Percentiles rank a stretch among this genome's conserved stretches.
Evolutionary conservation across 2,888 invertebrate genomes (phyloP).

Genomic region (Alloscopus bannaensis): DNA sequence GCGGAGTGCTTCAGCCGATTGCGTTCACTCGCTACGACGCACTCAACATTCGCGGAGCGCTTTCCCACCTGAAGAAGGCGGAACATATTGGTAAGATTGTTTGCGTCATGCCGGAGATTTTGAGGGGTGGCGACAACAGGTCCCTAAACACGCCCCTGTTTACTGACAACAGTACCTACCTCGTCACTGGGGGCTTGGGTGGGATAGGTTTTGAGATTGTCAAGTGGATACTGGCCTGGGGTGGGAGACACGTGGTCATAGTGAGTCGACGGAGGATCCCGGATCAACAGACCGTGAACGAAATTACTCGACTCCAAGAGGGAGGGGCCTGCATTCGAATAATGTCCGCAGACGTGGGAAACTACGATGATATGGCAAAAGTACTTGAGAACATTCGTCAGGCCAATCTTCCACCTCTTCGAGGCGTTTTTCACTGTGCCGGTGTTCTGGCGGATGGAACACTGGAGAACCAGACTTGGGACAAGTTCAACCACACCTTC

Average conservation of each 20-base stretch:
- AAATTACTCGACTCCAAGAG: conserved; percentile 16
- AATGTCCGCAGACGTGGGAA: conserved; percentile 44
- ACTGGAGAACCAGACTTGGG: conserved; percentile 57
- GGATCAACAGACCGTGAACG: neutral
- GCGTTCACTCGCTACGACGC: conserved; percentile 52
- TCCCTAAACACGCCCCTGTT: conserved; percentile 4
- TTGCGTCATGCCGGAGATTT: conserved; percentile 30
- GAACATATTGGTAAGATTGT: conserved; percentile 61
- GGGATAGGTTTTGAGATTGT: conserved; percentile 58
- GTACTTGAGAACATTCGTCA: conserved; percentile 32
- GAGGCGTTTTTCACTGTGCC: conserved; percentile 61
- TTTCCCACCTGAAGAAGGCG: conserved; percentile 49
- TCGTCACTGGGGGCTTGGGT: conserved; percentile 40
- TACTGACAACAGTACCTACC: conserved; percentile 29
- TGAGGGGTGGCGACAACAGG: neutral
- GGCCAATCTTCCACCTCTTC: conserved; percentile 30
- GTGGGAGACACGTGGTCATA: conserved; percentile 52
- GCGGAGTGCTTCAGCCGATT: conserved; percentile 20
- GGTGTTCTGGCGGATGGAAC: conserved; percentile 45
- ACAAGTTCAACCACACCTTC: conserved; percentile 29
- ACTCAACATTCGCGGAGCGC: conserved; percentile 40
- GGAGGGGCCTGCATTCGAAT: conserved; percentile 12
- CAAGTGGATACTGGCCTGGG: conserved; percentile 56
- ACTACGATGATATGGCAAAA: conserved; percentile 22
- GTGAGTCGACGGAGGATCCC: conserved; percentile 42